Evolutionary conservation across 2,113 vertebrate species (phyloP).

Genomic region (Microtus oregoni): DNA sequence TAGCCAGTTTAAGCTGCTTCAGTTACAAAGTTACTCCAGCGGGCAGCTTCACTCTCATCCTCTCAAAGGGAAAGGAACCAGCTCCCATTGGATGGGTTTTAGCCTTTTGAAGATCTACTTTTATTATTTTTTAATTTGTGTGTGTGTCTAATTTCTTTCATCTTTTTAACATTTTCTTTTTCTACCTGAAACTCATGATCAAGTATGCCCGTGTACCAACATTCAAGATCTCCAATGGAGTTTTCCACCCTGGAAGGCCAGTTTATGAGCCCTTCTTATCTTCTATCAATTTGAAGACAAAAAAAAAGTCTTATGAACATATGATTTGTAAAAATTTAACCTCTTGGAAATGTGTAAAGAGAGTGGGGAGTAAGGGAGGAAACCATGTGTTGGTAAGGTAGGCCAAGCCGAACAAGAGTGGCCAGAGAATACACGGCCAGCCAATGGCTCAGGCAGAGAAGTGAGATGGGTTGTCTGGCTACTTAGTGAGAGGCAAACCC

Average conservation of each 20-base stretch:
- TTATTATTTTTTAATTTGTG: not conserved
- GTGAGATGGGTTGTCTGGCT: not conserved
- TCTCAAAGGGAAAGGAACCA: not conserved
- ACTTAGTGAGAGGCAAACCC: constrained; percentile 28
- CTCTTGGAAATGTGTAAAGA: constrained; percentile 73
- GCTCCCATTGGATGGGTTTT: not conserved
- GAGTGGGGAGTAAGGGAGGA: constrained; percentile 37
- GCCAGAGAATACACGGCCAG: not conserved
- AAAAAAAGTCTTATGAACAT: constrained; percentile 75
- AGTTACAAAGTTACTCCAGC: not conserved
- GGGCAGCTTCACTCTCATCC: not conserved
- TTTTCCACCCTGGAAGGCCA: constrained; percentile 79
- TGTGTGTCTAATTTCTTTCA: not conserved
- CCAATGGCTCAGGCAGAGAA: not conserved
- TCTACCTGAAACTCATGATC: constrained; percentile 1
- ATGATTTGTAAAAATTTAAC: constrained; percentile 89
- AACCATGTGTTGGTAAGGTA: constrained; percentile 28
- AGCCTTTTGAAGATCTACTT: not conserved
- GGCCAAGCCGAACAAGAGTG: constrained; percentile 67
- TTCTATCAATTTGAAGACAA: constrained; percentile 79
- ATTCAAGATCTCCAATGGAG: constrained; percentile 65
- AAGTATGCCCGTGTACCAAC: constrained; percentile 13
- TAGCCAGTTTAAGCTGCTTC: not conserved
- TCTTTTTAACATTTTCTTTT: constrained; percentile 51
- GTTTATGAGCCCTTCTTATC: constrained; percentile 81